Conservation (phyloP, 2,888 invertebrate species). For the Pasiphila rectangulata region DNA sequence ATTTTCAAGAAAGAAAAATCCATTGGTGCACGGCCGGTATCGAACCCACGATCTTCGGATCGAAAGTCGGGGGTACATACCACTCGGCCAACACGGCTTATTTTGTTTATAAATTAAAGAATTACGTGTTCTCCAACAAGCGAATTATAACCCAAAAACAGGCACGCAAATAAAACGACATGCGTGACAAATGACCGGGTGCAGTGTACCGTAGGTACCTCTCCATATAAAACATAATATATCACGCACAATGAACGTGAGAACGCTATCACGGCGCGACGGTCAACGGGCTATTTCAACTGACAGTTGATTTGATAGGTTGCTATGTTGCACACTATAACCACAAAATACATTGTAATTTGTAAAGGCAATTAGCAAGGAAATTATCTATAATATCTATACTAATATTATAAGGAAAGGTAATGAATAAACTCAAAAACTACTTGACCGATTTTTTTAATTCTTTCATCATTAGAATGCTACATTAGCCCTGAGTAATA, state of each 20-base stretch:
- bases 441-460: too few species aligned
- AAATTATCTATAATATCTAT: too few species aligned
- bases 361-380: too few species aligned
- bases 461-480: too few species aligned
- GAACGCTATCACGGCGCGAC: constrained; percentile 27
- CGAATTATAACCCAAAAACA: constrained; percentile 1
- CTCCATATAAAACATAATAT: constrained; percentile 16
- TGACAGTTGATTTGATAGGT: constrained; percentile 1
- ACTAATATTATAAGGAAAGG: too few species aligned
- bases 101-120: background rate
- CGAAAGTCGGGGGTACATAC: background rate
- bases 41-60: too few species aligned
- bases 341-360: too few species aligned
- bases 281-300: constrained; percentile 19
- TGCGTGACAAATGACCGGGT: constrained; percentile 28
- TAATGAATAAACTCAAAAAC: too few species aligned
- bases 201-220: constrained; percentile 18
- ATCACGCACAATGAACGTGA: constrained; percentile 34
- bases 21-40: too few species aligned
- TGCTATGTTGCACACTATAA: background rate
- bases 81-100: background rate
- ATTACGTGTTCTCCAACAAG: background rate
- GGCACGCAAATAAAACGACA: constrained; percentile 19
- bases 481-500: too few species aligned
- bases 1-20: too few species aligned